phyloP scores from a whole-genome alignment of 2,113 vertebrate species.

The Chiloscyllium plagiosum region DNA sequence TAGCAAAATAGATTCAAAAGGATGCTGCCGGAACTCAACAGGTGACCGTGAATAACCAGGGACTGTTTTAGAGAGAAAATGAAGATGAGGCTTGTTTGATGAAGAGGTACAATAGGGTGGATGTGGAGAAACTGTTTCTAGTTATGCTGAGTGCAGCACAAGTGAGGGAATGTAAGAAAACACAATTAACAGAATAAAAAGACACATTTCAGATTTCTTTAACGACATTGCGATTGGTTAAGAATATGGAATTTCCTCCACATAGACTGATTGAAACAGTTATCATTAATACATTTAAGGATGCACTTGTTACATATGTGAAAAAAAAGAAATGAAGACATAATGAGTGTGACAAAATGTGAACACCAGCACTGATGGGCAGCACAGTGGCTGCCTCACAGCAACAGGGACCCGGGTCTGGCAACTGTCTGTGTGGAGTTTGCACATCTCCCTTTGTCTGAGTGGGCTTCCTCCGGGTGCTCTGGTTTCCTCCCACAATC shows the following conservation, averaged over 20 bases:
- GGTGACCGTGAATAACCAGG: background rate
- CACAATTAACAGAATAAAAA: background rate
- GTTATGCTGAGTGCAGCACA: background rate
- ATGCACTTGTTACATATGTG: no score
- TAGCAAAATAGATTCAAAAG: background rate
- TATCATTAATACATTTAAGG: background rate
- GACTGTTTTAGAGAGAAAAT: background rate
- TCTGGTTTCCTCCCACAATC: no score
- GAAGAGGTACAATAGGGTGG: background rate
- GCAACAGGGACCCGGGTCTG: no score
- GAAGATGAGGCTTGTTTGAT: background rate
- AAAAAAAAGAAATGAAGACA: background rate
- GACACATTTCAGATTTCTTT: background rate
- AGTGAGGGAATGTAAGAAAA: background rate
- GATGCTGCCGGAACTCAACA: background rate
- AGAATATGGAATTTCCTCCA: background rate
- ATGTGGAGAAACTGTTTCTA: background rate
- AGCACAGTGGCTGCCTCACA: no score
- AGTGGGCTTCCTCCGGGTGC: no score
- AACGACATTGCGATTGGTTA: background rate
- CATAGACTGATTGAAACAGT: background rate
- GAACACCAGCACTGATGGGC: background rate
- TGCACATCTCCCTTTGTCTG: no score
- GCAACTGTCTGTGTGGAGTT: no score
- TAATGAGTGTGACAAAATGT: background rate